These are phyloP conservation scores for Drosophila ogumai DNA, from an alignment of 1,140 invertebrate species.

Conservation along the genomic window DNA sequence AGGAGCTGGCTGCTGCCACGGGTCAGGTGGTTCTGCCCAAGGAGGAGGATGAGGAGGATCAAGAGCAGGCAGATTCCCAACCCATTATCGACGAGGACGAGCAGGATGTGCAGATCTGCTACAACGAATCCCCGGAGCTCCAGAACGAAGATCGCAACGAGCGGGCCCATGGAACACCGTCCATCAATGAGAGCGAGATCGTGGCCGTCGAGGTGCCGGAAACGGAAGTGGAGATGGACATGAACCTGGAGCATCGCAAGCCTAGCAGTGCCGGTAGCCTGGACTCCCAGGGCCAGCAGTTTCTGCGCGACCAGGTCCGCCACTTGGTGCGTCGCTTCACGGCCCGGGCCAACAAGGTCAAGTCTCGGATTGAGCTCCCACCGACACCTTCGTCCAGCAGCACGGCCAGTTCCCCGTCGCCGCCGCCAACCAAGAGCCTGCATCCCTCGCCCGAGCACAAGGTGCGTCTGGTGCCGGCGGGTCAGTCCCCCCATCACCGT, in stretches of 20 bases:
- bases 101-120: slow-evolving; percentile 81
- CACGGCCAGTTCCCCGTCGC: slow-evolving; percentile 81
- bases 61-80: slow-evolving; percentile 33
- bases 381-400: slow-evolving; percentile 87
- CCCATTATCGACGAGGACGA: slow-evolving; percentile 73
- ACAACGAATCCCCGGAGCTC: slow-evolving; percentile 76
- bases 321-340: slow-evolving; percentile 87
- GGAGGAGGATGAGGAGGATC: slow-evolving; percentile 24
- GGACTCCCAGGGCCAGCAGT: slow-evolving; percentile 78
- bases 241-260: slow-evolving; percentile 45
- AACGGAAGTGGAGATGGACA: slow-evolving; percentile 14
- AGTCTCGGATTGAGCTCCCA: slow-evolving; percentile 87
- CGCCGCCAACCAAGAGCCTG: slow-evolving; percentile 63
- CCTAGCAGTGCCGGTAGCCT: slow-evolving; percentile 68
- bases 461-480: slow-evolving; percentile 62
- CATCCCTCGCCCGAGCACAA: slow-evolving; percentile 70
- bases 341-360: slow-evolving; percentile 86
- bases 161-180: slow-evolving; percentile 55
- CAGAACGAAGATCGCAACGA: slow-evolving; percentile 78
- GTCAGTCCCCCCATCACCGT: slow-evolving; percentile 62
- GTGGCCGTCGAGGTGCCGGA: slow-evolving; percentile 58
- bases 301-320: slow-evolving; percentile 85
- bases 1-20: slow-evolving; percentile 55
- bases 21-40: slow-evolving; percentile 51
- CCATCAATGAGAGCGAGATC: slow-evolving; percentile 74